A percentile compares a stretch with the other conserved stretches of the same genome.
Evolutionary conservation across 2,797 vertebrate species (phyloP).

Genomic region (Alca torda): DNA sequence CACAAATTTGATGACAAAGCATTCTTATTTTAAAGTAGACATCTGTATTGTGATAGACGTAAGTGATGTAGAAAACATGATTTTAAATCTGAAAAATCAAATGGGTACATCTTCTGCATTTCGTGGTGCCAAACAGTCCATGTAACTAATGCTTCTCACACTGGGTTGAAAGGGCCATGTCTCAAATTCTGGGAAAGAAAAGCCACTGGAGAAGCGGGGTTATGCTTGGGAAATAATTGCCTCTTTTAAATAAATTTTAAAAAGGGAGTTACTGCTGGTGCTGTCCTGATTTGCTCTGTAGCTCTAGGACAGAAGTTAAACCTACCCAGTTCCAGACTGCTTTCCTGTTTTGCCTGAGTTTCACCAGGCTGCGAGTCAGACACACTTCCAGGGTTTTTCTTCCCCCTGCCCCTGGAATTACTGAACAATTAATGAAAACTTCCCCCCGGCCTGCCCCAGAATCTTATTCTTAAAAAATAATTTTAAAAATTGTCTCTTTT

Average conservation of each 20-base stretch:
- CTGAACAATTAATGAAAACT: not conserved
- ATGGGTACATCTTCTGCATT: not conserved
- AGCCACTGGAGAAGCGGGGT: not conserved
- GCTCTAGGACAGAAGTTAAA: not conserved
- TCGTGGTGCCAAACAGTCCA: not conserved
- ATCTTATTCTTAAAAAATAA: not conserved
- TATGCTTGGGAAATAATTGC: not conserved
- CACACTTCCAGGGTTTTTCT: not conserved
- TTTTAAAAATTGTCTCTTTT: not conserved
- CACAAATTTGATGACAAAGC: not conserved
- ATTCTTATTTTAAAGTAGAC: not conserved
- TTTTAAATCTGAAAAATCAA: not conserved
- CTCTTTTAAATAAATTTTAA: not conserved
- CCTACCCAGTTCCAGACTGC: not conserved
- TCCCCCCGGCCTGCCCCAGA: accelerated
- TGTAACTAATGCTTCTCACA: not conserved
- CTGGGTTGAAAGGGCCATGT: not conserved
- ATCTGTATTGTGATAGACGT: not conserved
- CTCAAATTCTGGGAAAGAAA: not conserved
- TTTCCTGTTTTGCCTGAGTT: not conserved
- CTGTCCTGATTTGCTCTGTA: not conserved
- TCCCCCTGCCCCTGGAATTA: no score
- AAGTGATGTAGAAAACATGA: not conserved
- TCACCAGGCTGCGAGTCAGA: not conserved
- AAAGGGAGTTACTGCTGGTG: not conserved